These are phyloP conservation scores for Carcharodon carcharias DNA, from an alignment of 2,797 vertebrate genomes.

Conservation along the genomic window DNA sequence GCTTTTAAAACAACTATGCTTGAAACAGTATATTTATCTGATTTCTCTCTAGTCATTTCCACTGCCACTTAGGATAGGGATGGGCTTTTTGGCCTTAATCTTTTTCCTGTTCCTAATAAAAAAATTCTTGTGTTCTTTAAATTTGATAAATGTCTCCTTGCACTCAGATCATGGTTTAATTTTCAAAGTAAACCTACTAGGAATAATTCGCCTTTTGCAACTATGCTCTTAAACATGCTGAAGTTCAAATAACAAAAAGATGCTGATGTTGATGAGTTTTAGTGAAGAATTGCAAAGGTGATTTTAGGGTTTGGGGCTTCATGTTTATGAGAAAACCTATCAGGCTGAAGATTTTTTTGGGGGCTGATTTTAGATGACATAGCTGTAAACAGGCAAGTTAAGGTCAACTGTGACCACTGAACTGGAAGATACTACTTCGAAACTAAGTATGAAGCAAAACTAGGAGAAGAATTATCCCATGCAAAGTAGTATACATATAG, in stretches of 20 bases:
- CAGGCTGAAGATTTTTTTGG: background rate
- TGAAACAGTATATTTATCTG: background rate
- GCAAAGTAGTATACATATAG: background rate
- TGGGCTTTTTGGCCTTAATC: background rate
- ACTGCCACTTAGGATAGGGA: background rate
- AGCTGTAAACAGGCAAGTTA: background rate
- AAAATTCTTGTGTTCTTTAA: background rate
- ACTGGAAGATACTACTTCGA: background rate
- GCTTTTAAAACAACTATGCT: background rate
- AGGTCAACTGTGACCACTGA: background rate
- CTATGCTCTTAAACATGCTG: background rate
- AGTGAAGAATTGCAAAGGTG: background rate
- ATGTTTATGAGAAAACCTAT: background rate
- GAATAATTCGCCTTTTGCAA: background rate
- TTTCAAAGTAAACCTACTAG: background rate
- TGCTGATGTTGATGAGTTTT: background rate
- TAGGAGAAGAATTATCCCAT: background rate
- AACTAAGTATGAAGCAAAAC: background rate
- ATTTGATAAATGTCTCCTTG: background rate
- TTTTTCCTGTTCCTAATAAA: background rate
- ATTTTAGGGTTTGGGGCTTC: background rate
- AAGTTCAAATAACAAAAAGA: background rate
- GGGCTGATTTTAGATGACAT: background rate
- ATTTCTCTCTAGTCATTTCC: background rate
- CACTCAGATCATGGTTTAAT: background rate